Base-by-base conservation (phyloP, 1,140 invertebrate genomes). In the Pseudomyrmex sp. region DNA sequence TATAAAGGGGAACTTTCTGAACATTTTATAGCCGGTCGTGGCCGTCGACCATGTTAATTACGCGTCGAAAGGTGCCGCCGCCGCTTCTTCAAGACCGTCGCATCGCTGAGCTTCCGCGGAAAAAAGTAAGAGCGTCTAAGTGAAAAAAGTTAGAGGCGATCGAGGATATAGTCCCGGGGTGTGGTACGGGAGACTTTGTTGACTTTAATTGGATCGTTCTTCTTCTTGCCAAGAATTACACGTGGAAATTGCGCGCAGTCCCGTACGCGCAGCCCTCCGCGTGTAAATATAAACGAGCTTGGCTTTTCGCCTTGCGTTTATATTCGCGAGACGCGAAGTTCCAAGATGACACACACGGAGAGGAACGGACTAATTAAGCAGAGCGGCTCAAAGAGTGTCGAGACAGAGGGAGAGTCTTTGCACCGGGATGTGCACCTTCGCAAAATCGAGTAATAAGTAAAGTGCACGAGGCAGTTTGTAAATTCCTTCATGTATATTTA, bases 351-450 rank as follows among this genome's bases (percentile, higher is more conserved):
- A 50, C 66, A 35, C 20, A n/a, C 35, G 35, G 65, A 50, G 12
- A 59, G 66, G n/a, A 13, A 61, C 76, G 68, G 68, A 80, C 76
- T 80, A 80, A 80, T 80, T 80, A 72, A 61, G 76, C 54, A 18
- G 15, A 72, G 76, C 50, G 76, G 20, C 54, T 80, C 76, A 72
- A 80, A 80, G 66, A 80, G 54, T 35, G 18, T n/a, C 15, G 35
- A 58, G 12, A 10, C 26, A 23, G 46, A 80, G 15, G 26, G 65
- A 69, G 35, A 48, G 9, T 59, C 18, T 58, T 58, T 69, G 18
- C 46, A 15, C 46, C 13, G 15, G 0, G 48, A n/a, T 15, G 35
- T 7, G 35, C 7, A 65, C 12, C 12, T 52, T 52, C 10, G 26
- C 61, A 79, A 79, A 65, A 58, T 23, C 62, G 35, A 77, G 12